These are phyloP conservation scores for Tachuris rubrigastra DNA, from an alignment of 2,113 vertebrate genomes.

Conservation along the genomic window DNA sequence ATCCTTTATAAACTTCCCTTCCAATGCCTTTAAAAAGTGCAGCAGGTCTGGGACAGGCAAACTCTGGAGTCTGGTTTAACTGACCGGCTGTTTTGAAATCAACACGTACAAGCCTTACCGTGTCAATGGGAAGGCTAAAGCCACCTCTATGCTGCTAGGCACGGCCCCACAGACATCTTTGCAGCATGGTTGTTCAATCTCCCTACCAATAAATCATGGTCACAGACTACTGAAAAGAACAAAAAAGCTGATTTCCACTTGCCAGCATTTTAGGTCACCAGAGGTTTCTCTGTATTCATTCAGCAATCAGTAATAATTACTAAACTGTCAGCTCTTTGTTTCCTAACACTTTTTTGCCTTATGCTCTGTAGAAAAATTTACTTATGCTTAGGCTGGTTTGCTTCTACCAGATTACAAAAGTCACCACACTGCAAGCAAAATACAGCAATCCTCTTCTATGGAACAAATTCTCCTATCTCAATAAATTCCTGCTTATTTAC, in stretches of 20 bases:
- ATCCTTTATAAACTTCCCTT: background rate
- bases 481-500: background rate
- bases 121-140: background rate
- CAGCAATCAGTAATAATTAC: background rate
- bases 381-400: background rate
- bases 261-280: background rate
- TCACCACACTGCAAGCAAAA: background rate
- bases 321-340: background rate
- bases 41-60: background rate
- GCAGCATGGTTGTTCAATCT: background rate
- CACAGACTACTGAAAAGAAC: background rate
- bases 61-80: background rate
- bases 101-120: background rate
- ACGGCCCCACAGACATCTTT: background rate
- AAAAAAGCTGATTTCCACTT: background rate
- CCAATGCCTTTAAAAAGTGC: background rate
- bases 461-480: background rate
- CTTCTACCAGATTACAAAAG: background rate
- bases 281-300: background rate
- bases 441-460: background rate
- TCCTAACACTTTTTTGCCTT: background rate
- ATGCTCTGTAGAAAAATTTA: background rate
- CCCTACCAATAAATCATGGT: background rate
- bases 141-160: background rate
- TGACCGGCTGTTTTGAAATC: background rate